A percentile compares a stretch with the other conserved stretches of the same genome.
phyloP scores from a whole-genome alignment of 2,113 vertebrate species.

The Clinocottus analis region DNA sequence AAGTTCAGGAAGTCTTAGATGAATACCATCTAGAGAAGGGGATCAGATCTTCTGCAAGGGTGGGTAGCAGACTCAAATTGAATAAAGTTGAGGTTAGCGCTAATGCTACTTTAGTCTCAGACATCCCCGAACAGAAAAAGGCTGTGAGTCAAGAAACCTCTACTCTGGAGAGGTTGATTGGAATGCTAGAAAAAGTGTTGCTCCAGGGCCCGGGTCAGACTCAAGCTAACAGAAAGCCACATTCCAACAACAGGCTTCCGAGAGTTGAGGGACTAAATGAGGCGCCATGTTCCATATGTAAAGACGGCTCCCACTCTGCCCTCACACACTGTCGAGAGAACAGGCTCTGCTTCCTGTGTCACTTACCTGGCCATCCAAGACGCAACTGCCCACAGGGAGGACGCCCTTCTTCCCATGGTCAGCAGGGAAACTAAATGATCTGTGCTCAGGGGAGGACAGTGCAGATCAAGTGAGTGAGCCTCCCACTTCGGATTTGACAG shows the following conservation, averaged over 20 bases:
- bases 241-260: background rate
- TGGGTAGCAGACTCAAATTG: background rate
- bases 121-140: background rate
- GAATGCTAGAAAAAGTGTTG: slow-evolving; percentile 7
- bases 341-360: slow-evolving; percentile 41
- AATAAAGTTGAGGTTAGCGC: background rate
- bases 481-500: slow-evolving; percentile 17
- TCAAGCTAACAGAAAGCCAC: background rate
- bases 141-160: background rate
- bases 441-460: slow-evolving; percentile 36
- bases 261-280: slow-evolving; percentile 3
- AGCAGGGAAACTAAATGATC: slow-evolving; percentile 50
- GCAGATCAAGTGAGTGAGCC: slow-evolving; percentile 17
- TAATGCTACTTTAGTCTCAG: background rate
- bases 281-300: slow-evolving; percentile 32
- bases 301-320: background rate
- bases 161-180: background rate
- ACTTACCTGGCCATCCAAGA: slow-evolving; percentile 31
- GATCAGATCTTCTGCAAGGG: background rate
- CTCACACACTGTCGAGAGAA: slow-evolving; percentile 25
- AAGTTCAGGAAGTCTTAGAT: slow-evolving; percentile 8
- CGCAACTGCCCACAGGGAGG: background rate
- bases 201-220: background rate
- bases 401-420: background rate
- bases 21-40: slow-evolving; percentile 21